Base-by-base conservation (phyloP, 2,797 vertebrate genomes). In the Artibeus jamaicensis region DNA sequence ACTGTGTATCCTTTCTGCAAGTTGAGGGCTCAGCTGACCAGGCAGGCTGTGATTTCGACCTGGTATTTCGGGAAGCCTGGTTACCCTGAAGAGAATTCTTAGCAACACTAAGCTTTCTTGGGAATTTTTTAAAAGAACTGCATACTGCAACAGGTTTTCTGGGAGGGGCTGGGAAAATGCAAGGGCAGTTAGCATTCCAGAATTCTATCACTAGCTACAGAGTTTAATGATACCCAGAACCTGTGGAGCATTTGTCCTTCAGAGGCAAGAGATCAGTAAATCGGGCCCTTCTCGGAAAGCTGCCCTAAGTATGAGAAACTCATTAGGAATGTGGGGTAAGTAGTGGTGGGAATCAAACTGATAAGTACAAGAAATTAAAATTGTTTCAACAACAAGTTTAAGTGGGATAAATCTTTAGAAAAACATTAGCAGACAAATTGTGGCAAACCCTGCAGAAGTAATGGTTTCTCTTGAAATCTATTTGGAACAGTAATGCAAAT, bases 401-500 rank as follows among this genome's bases (percentile, higher is more conserved):
- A 89, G 73, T 55, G 70, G 42, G 39, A 85, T 55, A 77, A 67
- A 86, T 86, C 39, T 81, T 57, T 39, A 68, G 79, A 29, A 55
- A 81, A 83, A 46, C 65, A 48, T 73, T 46, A 84, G 18, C 16
- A 95, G 62, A 89, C n/a, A 82, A 78, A 65, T 39, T 62, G 71
- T 93, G 93, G 76, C 92, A 91, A 86, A 88, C 84, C 3, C 53
- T 95, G 46, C 91, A 94, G 87, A 93, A 73, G 73, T 78, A 29
- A 29, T 67, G 71, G 53, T 76, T 95, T 95, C 68, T 89, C 82
- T 79, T 83, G 46, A 97, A 93, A 94, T 78, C 76, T 84, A 86
- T 85, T 94, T 95, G 89, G 74, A 91, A 93, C 67, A 78, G 86
- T 89, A 73, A 97, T 95, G 96, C 93, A 97, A 92, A 97, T 97